Conservation (phyloP, 2,113 vertebrate species). For the Colius striatus region DNA sequence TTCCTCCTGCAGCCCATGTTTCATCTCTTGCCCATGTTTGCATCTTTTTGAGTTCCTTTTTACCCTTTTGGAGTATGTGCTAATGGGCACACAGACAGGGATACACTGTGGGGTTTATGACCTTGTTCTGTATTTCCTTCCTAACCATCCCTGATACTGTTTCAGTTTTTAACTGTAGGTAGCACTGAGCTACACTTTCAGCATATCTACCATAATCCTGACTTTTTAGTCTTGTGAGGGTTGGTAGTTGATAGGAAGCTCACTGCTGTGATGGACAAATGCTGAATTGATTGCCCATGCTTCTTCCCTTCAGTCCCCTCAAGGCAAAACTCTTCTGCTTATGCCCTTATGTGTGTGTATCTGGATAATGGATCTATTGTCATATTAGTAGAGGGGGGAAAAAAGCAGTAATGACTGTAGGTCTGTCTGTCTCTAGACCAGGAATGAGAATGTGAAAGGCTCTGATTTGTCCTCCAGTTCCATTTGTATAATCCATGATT, state of each 20-base stretch:
- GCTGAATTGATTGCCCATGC: too few relatives aligned
- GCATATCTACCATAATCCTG: neutral
- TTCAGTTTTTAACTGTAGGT: neutral
- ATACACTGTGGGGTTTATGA: neutral
- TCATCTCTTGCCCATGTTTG: neutral
- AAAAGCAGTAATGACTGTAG: neutral
- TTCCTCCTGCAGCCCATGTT: neutral
- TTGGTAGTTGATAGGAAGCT: neutral
- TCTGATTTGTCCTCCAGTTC: neutral
- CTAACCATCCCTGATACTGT: neutral
- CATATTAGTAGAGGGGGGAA: neutral
- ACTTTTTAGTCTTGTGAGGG: neutral
- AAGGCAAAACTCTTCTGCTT: neutral
- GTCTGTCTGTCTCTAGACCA: neutral
- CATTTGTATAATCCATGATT: neutral
- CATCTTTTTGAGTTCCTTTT: neutral
- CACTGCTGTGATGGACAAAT: neutral
- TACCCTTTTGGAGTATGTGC: neutral
- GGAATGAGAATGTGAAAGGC: neutral
- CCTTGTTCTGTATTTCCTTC: neutral
- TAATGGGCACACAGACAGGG: neutral
- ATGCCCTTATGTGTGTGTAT: neutral
- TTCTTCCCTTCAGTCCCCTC: neutral
- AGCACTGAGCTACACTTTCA: neutral
- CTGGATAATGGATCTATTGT: neutral